These are phyloP conservation scores for Actinia equina DNA, from an alignment of 64 coral and sea anemone species.

Conservation along the genomic window DNA sequence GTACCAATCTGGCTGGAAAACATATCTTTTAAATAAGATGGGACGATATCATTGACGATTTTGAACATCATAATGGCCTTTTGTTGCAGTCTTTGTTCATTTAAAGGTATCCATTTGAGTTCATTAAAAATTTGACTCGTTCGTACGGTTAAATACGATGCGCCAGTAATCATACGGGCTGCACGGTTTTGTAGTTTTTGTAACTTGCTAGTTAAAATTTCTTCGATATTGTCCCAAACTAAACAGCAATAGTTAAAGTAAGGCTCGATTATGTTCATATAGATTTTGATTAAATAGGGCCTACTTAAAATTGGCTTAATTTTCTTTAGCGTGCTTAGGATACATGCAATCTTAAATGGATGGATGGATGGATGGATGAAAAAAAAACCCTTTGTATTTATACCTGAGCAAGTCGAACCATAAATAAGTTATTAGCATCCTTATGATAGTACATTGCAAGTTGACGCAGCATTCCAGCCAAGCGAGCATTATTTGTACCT, in stretches of 20 bases:
- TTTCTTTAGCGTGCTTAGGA: conserved; percentile 9
- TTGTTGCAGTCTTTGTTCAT: conserved; percentile 37
- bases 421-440: conserved; percentile 96
- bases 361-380: too few relatives aligned
- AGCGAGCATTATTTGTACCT: conserved; percentile 94
- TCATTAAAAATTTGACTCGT: too few relatives aligned
- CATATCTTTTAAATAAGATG: conserved; percentile 35
- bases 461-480: conserved; percentile 90
- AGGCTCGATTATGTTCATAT: neutral
- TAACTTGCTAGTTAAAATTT: conserved; percentile 14
- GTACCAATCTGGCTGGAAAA: conserved; percentile 15
- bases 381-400: too few relatives aligned
- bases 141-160: conserved; percentile 9
- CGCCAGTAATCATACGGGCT: neutral
- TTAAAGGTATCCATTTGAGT: conserved; percentile 19
- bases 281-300: neutral
- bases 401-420: conserved; percentile 94
- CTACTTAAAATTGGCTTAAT: conserved; percentile 9
- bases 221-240: conserved; percentile 32
- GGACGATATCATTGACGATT: conserved; percentile 33
- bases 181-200: conserved; percentile 41
- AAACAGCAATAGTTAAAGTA: neutral
- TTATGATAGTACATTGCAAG: conserved; percentile 98
- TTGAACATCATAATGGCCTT: conserved; percentile 60
- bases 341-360: neutral